Evolutionary conservation across 2,888 invertebrate species (phyloP).

Genomic region (Lasioglossum malachurum): DNA sequence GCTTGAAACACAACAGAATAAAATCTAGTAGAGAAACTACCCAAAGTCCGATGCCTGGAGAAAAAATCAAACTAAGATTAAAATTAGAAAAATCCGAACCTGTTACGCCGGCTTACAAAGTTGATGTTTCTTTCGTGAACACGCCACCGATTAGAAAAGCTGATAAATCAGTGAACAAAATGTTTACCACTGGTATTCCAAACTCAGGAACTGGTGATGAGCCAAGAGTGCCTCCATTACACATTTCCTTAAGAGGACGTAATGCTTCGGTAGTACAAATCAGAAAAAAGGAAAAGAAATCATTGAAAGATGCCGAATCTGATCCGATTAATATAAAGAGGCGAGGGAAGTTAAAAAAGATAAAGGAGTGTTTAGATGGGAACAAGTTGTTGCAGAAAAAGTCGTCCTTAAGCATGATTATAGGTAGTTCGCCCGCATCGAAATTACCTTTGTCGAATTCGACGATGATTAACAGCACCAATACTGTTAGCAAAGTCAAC

Average conservation of each 20-base stretch:
- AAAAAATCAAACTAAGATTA: constrained; percentile 93
- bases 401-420: constrained; percentile 80
- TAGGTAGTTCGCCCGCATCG: constrained; percentile 78
- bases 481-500: constrained; percentile 79
- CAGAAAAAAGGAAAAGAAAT: constrained; percentile 89
- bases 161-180: constrained; percentile 85
- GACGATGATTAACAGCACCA: constrained; percentile 79
- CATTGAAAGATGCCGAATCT: constrained; percentile 85
- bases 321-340: constrained; percentile 81
- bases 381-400: constrained; percentile 83
- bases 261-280: constrained; percentile 93
- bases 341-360: constrained; percentile 86
- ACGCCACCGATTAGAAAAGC: constrained; percentile 84
- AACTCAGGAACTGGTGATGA: constrained; percentile 86
- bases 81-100: constrained; percentile 94
- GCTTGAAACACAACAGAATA: constrained; percentile 84
- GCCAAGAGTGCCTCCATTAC: constrained; percentile 94
- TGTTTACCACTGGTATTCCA: constrained; percentile 84
- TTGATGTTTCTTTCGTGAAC: constrained; percentile 91
- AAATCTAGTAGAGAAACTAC: constrained; percentile 81
- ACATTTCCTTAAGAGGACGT: constrained; percentile 93
- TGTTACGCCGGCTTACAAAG: constrained; percentile 92
- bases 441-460: constrained; percentile 82
- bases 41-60: constrained; percentile 86
- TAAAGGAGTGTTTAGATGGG: constrained; percentile 84